Base-by-base conservation (phyloP, 2,888 invertebrate genomes). In the Brachyptera risi region DNA sequence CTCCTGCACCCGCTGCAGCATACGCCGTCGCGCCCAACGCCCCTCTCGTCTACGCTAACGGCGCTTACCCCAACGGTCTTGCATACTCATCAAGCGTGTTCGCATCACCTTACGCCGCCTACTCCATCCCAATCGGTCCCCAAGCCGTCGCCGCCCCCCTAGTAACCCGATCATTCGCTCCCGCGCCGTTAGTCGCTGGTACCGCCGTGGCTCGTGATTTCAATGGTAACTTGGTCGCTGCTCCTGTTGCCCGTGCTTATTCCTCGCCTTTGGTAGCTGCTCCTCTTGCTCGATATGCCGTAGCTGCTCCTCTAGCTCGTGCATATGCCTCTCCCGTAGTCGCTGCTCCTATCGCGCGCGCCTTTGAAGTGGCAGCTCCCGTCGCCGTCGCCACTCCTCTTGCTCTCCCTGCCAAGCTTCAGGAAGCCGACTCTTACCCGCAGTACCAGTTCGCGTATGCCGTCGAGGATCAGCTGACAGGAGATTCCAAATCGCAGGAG, bases 21-120 rank as follows among this genome's bases (percentile, higher is more conserved):
- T 68, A 72, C 37, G 73, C 71, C 50, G 73, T 71, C 64, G 76
- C 73, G 60, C 73, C 74, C 68, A 62, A 74, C 35, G 64, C 63
- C 49, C 65, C 60, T 51, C 15, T 58, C 15, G 62, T 61, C 26
- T 61, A 59, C 54, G 37, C 54, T 38, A 42, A 42, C 42, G 42
- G 42, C 42, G 4, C 21, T 3, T 24, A 31, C 26, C 56, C 58
- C 44, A 50, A 21, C 40, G 47, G 57, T 37, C 44, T 58, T 13
- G 60, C 64, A 51, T 60, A 38, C 62, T 42, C 42, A n/a, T 40
- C 50, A 19, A 27, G 47, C 42, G 40, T 50, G 49, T 50, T n/a
- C 59, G 50, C 59, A 13, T 40, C 50, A 4, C 59, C 50, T 54
- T 15, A 56, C 62, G 54, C 54, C 19, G 54, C 54, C 35, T 54